phyloP scores from a whole-genome alignment of 2,113 vertebrate species.

The Rallus limicola region DNA sequence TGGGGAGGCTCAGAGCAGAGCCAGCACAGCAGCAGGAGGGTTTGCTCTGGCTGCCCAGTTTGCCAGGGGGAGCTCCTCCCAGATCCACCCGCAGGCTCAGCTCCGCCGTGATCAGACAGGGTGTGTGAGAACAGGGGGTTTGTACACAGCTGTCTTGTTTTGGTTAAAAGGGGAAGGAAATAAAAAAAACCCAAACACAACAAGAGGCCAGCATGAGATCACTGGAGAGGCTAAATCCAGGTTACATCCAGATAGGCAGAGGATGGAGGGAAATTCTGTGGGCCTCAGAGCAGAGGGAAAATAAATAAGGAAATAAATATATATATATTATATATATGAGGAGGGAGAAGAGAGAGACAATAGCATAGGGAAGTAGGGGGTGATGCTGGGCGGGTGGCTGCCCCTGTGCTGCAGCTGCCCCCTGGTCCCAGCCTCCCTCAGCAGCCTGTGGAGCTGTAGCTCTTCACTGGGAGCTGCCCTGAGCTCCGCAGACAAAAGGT shows the following conservation, averaged over 20 bases:
- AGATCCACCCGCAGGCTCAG: fast-evolving
- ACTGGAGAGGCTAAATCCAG: neutral
- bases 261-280: neutral
- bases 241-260: neutral
- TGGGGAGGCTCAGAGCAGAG: neutral
- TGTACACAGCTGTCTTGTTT: neutral
- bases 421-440: neutral
- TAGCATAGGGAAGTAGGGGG: neutral
- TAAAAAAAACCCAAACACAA: neutral
- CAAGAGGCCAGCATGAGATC: neutral
- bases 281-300: neutral
- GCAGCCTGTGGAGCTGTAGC: neutral
- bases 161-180: neutral
- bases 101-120: fast-evolving
- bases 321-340: fast-evolving
- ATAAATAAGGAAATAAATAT: neutral
- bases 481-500: slow-evolving; percentile 33
- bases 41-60: fast-evolving
- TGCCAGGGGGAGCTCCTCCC: neutral
- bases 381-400: neutral
- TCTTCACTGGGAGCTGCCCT: neutral
- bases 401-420: neutral
- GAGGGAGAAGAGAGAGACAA: neutral
- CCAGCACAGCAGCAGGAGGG: neutral
- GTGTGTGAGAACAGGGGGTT: neutral